Evolutionary conservation across 2,113 vertebrate species (phyloP), one percentile per base, ranked within the genome.

Genomic region (Labeo catla): DNA sequence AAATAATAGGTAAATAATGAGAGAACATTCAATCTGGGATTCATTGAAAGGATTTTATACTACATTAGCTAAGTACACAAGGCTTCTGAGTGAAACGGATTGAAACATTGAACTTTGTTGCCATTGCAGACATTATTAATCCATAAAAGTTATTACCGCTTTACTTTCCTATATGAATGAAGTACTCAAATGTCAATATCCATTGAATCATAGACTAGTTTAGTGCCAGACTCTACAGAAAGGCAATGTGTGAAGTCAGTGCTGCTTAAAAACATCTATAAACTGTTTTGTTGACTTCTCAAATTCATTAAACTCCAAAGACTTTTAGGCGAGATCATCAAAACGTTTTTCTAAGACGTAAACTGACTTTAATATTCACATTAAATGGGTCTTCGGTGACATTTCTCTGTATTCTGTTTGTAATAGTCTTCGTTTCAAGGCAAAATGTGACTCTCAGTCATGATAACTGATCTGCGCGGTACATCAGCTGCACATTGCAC

Each of bases 371-470:
- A 81, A 63, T 65, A 47, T 65, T 63, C 57, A 47, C 57, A 28
- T 81, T 19, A 81, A 80, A n/a, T 47, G 36, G 7, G 39, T 47
- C 57, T 39, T 36, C 49, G 0, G 28, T 4, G 36, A 79, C 36
- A 81, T 61, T 81, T 45, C 21, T 63, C 11, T 47, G 39, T 45
- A 47, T 61, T n/a, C 13, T 50, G n/a, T 34, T 39, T 49, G 15
- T 16, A 82, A 82, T 34, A 49, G 59, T 50, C 59, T 83, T 54
- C 34, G 36, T 82, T 63, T 63, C 15, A 82, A 68, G 39, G 43
- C 47, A 65, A 82, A 83, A 70, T 83, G 15, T 82, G 80, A 11
- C 34, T 45, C 54, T 57, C 28, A 8, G 77, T n/a, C 52, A 57
- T 83, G 19, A 83, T 68, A 73, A 73, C 19, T 73, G 50, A 84